Conservation (phyloP, 2,888 invertebrate species). For the Thumatha senex region DNA sequence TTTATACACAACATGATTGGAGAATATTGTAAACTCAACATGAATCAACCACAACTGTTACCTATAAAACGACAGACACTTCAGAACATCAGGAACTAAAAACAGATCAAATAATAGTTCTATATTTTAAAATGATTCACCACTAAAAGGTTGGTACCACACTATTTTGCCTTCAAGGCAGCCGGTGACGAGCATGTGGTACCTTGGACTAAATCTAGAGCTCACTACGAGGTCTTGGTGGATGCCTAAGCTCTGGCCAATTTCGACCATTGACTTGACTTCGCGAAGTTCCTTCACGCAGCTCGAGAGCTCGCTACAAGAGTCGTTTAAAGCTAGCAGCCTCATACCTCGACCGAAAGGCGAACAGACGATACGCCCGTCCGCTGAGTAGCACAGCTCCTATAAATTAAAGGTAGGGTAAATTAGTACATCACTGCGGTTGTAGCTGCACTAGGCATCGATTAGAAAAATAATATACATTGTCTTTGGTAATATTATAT, state of each 20-base stretch:
- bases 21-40: neutral
- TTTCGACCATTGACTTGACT: slow-evolving; percentile 71
- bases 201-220: slow-evolving; percentile 94
- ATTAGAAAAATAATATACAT: too few species aligned
- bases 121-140: slow-evolving; percentile 53
- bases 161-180: slow-evolving; percentile 94
- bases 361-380: slow-evolving; percentile 95
- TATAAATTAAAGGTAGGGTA: slow-evolving; percentile 28
- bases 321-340: slow-evolving; percentile 90
- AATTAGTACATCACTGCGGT: too few species aligned
- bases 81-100: slow-evolving; percentile 5
- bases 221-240: slow-evolving; percentile 94
- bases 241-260: slow-evolving; percentile 87
- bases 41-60: neutral
- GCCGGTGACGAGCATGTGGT: slow-evolving; percentile 94
- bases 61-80: neutral
- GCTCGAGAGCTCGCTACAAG: slow-evolving; percentile 90
- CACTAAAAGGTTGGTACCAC: slow-evolving; percentile 92
- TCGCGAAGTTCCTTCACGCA: slow-evolving; percentile 60
- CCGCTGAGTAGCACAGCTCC: slow-evolving; percentile 94
- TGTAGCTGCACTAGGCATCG: too few species aligned
- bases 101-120: slow-evolving; percentile 4
- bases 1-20: neutral
- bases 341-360: slow-evolving; percentile 94
- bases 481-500: too few species aligned